A percentile compares a stretch with the other conserved stretches of the same genome.
phyloP scores from a whole-genome alignment of 2,888 invertebrate genomes.

The Lasioglossum marginatum region DNA sequence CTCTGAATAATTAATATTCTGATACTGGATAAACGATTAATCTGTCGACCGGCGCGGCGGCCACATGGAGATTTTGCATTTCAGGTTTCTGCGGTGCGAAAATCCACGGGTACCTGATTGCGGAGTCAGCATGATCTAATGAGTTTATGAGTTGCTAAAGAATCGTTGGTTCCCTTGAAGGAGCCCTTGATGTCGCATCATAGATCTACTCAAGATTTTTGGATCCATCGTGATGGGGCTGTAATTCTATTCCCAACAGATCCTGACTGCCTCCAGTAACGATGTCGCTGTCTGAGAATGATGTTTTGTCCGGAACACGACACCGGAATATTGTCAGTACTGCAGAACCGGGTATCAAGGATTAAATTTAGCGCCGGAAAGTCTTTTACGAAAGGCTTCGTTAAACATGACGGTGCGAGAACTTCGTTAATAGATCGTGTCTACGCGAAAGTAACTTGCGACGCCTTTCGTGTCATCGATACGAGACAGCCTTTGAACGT shows the following conservation, averaged over 20 bases:
- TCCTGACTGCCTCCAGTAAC: not conserved
- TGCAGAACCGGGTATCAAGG: not conserved
- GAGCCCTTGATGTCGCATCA: too few relatives aligned
- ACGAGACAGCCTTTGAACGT: slow-evolving; percentile 52
- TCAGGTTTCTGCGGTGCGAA: not conserved
- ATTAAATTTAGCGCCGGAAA: not conserved
- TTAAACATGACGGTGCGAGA: slow-evolving; percentile 18
- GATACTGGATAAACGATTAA: slow-evolving; percentile 28
- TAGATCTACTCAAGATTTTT: not conserved
- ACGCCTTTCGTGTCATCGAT: slow-evolving; percentile 49
- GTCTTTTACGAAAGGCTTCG: not conserved
- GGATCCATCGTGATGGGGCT: not conserved
- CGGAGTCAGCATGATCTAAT: not conserved
- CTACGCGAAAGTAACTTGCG: slow-evolving; percentile 33
- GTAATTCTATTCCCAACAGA: too few relatives aligned
- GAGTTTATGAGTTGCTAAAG: not conserved
- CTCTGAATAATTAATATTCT: slow-evolving; percentile 23
- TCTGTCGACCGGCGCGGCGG: not conserved
- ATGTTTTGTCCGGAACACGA: not conserved
- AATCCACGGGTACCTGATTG: too few relatives aligned
- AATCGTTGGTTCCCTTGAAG: not conserved
- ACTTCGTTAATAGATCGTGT: slow-evolving; percentile 41
- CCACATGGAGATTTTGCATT: not conserved
- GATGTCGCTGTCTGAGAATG: not conserved
- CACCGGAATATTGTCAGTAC: not conserved